Conservation (phyloP, 2,888 invertebrate genomes). For the Ormyrus labotus region DNA sequence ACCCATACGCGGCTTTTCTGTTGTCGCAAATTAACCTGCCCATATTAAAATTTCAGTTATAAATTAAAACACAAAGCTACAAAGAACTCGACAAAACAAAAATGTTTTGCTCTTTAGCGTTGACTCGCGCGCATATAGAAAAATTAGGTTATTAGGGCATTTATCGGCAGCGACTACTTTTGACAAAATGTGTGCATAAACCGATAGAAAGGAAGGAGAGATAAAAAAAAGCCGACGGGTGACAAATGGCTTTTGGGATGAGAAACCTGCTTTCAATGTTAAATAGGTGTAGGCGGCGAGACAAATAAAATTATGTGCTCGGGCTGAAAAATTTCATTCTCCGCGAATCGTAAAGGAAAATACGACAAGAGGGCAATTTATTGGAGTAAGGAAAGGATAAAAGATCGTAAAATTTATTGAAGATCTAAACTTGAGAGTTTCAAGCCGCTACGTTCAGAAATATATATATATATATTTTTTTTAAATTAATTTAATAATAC, state of each 20-base stretch:
- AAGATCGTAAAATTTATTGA: neutral
- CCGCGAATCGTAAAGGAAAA: no score
- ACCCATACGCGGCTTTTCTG: no score
- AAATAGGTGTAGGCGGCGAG: neutral
- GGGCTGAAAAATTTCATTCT: neutral
- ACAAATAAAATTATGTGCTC: neutral
- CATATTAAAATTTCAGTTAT: no score
- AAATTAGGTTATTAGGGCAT: slow-evolving; percentile 22
- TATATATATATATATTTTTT: no score
- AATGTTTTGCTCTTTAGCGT: no score
- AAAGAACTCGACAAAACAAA: no score
- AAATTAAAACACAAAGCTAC: no score
- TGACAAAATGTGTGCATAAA: neutral
- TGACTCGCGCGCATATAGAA: neutral
- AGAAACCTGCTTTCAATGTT: slow-evolving; percentile 7
- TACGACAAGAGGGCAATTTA: neutral
- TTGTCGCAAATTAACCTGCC: no score
- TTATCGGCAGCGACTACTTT: neutral
- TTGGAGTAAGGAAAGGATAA: neutral
- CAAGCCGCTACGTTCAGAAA: no score
- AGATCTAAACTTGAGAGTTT: no score
- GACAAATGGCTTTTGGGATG: slow-evolving; percentile 24
- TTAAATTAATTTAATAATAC: no score
- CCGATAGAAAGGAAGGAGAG: neutral
- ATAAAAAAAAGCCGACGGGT: slow-evolving; percentile 4